A percentile compares a stretch with the other conserved stretches of the same genome.
Conservation (phyloP, 2,888 invertebrate species). For the Aleiodes testaceus region DNA sequence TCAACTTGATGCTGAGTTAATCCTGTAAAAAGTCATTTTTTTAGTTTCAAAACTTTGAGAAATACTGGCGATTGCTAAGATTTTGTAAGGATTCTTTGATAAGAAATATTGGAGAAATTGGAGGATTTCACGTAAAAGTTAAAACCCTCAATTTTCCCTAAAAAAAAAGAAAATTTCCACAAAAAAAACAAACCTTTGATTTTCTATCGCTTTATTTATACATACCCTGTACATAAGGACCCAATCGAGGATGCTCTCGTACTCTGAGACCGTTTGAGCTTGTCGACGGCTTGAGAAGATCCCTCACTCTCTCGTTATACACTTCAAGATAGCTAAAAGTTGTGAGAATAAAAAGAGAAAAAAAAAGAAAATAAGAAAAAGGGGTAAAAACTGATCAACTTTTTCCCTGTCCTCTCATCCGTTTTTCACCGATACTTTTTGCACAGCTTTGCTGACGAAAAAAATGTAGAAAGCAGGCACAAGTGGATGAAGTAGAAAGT, state of each 20-base stretch:
- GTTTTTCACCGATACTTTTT: constrained; percentile 15
- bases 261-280: constrained; percentile 77
- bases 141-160: constrained; percentile 11
- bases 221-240: constrained; percentile 86
- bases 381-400: constrained; percentile 17
- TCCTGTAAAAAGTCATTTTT: constrained; percentile 71
- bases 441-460: not conserved
- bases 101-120: too few species aligned
- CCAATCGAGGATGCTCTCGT: constrained; percentile 84
- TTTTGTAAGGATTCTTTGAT: too few species aligned
- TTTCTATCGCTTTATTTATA: constrained; percentile 24
- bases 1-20: constrained; percentile 78
- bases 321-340: constrained; percentile 74
- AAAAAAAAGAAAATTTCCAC: not conserved
- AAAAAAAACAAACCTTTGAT: not conserved
- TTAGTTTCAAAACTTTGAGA: not conserved
- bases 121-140: not conserved
- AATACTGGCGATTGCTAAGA: too few species aligned
- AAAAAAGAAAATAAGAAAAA: constrained; percentile 4
- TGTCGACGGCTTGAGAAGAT: constrained; percentile 75
- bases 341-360: not conserved
- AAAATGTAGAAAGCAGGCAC: not conserved
- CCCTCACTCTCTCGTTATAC: constrained; percentile 81
- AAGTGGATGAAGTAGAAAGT: not conserved
- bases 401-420: constrained; percentile 2